Base-by-base conservation (phyloP, 2,888 invertebrate species). In the Stenodema calcarata region DNA sequence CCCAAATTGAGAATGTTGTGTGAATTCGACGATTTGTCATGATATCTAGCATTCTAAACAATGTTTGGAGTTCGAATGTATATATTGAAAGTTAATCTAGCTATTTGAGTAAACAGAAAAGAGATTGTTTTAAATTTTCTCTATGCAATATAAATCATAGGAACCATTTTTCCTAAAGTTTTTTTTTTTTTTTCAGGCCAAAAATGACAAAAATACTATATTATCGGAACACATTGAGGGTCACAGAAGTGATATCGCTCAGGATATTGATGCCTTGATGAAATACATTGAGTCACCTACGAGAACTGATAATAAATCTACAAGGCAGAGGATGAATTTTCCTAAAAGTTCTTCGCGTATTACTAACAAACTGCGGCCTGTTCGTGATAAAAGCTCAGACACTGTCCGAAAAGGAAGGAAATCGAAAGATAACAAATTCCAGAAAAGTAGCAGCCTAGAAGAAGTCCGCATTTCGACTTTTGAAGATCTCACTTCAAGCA, bases 401-500 rank as follows among this genome's bases (percentile, higher is more conserved):
- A 88, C 88, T 23, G 87, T 89, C 35, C 73, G 86, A 76, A 83
- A 88, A 87, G 88, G 83, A 23, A 86, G 70, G 50, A 89, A 88
- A 79, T 75, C 82, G 12, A 87, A 87, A 87, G 89, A 88, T 47
- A 91, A 92, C 83, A 80, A 92, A 88, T 90, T 94, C 87, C 94
- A 95, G 90, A 95, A 96, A 89, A 94, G 95, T 88, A 95, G 95
- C 90, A 96, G 96, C 42, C 92, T 96, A 89, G 96, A 96, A 91
- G 96, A 96, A 91, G 93, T 96, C 89, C 95, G 95, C 78, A 94
- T 95, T 89, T 94, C 95, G 87, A 95, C 94, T 91, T 92, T 95
- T 89, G 95, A 95, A 90, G 95, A 95, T 90, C 92, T 94, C 88
- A 94, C 94, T 42, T 81, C 87, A 27, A 83, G 50, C 73, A 44